phyloP scores from a whole-genome alignment of 2,888 invertebrate genomes.

The Microctonus aethiopoides region DNA sequence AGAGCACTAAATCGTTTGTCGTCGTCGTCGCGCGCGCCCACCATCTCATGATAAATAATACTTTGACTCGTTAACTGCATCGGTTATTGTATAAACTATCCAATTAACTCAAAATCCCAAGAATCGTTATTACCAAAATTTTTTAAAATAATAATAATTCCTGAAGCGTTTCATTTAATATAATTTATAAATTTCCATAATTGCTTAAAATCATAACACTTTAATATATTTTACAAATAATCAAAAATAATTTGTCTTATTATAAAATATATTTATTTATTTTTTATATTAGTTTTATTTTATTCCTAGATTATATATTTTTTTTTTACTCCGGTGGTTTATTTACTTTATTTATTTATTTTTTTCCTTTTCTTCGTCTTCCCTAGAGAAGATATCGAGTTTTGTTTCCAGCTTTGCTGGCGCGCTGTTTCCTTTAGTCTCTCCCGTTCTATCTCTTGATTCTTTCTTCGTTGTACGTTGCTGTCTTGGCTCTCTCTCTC shows the following conservation, averaged over 20 bases:
- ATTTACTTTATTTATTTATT: neutral
- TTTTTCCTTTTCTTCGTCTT: neutral
- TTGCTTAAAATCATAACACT: no score
- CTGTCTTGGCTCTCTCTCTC: conserved; percentile 30
- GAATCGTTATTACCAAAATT: neutral
- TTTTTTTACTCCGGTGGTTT: neutral
- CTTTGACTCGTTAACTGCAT: conserved; percentile 12
- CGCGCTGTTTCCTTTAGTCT: conserved; percentile 40
- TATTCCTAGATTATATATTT: neutral
- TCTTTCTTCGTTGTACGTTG: conserved; percentile 13
- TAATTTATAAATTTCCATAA: no score
- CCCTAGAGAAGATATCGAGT: conserved; percentile 46
- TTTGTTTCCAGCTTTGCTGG: conserved; percentile 45
- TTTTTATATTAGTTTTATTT: no score
- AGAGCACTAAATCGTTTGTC: conserved; percentile 39
- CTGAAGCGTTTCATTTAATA: no score
- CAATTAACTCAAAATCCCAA: neutral
- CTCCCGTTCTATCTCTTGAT: conserved; percentile 46
- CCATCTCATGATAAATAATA: neutral
- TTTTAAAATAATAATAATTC: no score
- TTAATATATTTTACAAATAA: no score
- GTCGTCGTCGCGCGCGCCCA: conserved; percentile 6
- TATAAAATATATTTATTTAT: no score
- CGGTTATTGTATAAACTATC: conserved; percentile 4
- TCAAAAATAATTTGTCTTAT: no score